Evolutionary conservation across 2,888 invertebrate genomes (phyloP).

Genomic region (Rhagophthalmus giganteus): DNA sequence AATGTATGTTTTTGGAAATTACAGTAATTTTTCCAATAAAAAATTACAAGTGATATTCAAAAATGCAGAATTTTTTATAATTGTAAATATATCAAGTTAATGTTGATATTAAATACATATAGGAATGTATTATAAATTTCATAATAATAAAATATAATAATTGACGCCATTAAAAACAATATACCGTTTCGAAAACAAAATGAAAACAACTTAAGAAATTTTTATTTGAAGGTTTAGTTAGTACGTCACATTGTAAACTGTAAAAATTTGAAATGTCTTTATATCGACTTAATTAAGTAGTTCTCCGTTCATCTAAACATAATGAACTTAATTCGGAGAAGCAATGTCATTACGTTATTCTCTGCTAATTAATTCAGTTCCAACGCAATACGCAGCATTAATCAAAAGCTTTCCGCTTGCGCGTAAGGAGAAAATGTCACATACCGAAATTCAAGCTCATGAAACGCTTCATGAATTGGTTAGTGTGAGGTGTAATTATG

Average conservation of each 20-base stretch:
- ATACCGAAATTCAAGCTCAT: slow-evolving; percentile 38
- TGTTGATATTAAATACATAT: too few species aligned
- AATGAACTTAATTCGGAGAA: slow-evolving; percentile 20
- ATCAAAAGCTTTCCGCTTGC: slow-evolving; percentile 38
- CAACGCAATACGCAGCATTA: slow-evolving; percentile 40
- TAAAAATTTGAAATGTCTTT: too few species aligned
- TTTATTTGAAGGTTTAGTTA: background rate
- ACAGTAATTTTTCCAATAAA: too few species aligned
- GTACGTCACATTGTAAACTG: background rate
- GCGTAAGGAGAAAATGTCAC: slow-evolving; percentile 30
- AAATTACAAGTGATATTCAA: too few species aligned
- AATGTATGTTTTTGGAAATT: too few species aligned
- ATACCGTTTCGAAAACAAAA: too few species aligned
- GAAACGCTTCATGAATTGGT: slow-evolving; percentile 37
- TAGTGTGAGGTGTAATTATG: slow-evolving; percentile 44
- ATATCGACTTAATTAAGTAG: slow-evolving; percentile 20
- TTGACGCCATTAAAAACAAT: too few species aligned
- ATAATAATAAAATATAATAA: too few species aligned
- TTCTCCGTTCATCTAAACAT: slow-evolving; percentile 12
- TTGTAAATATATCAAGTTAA: too few species aligned
- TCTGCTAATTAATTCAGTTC: slow-evolving; percentile 10
- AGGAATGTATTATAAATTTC: too few species aligned
- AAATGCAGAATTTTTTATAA: too few species aligned
- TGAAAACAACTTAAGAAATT: too few species aligned
- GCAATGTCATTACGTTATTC: slow-evolving; percentile 33